phyloP scores from a whole-genome alignment of 2,888 invertebrate species.

The Drosophila fulvimacula region DNA sequence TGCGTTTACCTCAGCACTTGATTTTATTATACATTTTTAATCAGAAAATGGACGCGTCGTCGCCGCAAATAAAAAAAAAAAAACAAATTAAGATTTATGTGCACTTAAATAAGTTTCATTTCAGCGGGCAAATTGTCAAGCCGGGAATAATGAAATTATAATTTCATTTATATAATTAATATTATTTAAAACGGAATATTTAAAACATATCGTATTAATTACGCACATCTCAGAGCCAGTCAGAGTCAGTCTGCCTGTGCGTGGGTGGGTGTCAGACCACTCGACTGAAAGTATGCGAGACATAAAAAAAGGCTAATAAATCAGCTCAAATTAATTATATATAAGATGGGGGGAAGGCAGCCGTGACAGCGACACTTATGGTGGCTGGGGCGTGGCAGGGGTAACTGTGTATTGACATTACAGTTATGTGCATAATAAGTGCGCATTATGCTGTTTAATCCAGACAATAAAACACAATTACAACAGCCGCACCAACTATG shows the following conservation, averaged over 20 bases:
- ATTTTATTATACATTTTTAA: constrained; percentile 33
- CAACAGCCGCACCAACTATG: constrained; percentile 14
- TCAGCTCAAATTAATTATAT: constrained; percentile 53
- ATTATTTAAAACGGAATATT: constrained; percentile 53
- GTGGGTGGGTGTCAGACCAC: constrained; percentile 3
- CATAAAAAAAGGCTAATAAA: constrained; percentile 53
- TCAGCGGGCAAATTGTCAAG: constrained; percentile 54
- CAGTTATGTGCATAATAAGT: constrained; percentile 50
- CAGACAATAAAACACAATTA: constrained; percentile 43
- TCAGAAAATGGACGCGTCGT: constrained; percentile 21
- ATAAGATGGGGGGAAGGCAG: constrained; percentile 8
- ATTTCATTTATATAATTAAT: constrained; percentile 51
- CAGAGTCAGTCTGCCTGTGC: neutral
- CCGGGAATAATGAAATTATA: constrained; percentile 63
- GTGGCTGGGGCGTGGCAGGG: neutral
- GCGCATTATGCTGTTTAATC: constrained; percentile 44
- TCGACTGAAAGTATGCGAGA: constrained; percentile 20
- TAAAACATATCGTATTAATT: constrained; percentile 45
- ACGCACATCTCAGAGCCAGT: neutral
- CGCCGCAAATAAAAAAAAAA: constrained; percentile 26
- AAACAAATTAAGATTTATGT: constrained; percentile 61
- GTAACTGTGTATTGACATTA: constrained; percentile 49
- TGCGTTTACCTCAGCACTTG: neutral
- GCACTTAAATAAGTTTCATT: constrained; percentile 64
- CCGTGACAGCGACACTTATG: constrained; percentile 27